A percentile compares a stretch with the other conserved stretches of the same genome.
Evolutionary conservation across 2,797 vertebrate species (phyloP).

Genomic region (Xenops minutus): DNA sequence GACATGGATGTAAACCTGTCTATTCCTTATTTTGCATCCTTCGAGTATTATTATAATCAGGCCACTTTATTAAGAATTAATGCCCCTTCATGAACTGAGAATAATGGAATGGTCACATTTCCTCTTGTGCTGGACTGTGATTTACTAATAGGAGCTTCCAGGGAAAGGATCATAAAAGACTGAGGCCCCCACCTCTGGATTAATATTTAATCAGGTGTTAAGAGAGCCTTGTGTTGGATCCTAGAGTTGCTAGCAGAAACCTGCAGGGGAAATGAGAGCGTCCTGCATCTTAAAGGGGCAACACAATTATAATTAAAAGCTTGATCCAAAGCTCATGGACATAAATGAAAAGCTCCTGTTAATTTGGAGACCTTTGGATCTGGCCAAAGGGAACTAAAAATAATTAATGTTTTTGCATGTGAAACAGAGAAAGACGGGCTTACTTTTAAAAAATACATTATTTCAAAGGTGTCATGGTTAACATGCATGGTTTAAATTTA

Average conservation of each 20-base stretch:
- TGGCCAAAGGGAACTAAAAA: background rate
- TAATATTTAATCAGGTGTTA: constrained; percentile 75
- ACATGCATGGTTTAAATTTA: background rate
- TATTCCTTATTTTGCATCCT: constrained; percentile 69
- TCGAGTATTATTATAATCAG: constrained; percentile 60
- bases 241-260: constrained; percentile 55
- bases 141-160: constrained; percentile 73
- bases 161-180: constrained; percentile 67
- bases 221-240: constrained; percentile 47
- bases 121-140: constrained; percentile 58
- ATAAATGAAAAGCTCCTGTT: constrained; percentile 34
- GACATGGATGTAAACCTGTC: constrained; percentile 65
- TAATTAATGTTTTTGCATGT: constrained; percentile 17
- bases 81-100: constrained; percentile 59
- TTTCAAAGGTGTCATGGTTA: background rate
- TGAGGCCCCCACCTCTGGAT: constrained; percentile 58
- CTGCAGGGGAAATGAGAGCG: constrained; percentile 47
- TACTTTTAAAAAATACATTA: background rate
- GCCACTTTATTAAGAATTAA: constrained; percentile 78
- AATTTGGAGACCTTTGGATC: constrained; percentile 40
- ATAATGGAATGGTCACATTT: constrained; percentile 69
- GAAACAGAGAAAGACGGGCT: background rate
- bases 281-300: constrained; percentile 61
- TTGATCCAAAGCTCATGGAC: background rate
- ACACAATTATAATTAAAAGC: constrained; percentile 31